phyloP scores from a whole-genome alignment of 2,888 invertebrate genomes.

The Ctenicera cuprea region DNA sequence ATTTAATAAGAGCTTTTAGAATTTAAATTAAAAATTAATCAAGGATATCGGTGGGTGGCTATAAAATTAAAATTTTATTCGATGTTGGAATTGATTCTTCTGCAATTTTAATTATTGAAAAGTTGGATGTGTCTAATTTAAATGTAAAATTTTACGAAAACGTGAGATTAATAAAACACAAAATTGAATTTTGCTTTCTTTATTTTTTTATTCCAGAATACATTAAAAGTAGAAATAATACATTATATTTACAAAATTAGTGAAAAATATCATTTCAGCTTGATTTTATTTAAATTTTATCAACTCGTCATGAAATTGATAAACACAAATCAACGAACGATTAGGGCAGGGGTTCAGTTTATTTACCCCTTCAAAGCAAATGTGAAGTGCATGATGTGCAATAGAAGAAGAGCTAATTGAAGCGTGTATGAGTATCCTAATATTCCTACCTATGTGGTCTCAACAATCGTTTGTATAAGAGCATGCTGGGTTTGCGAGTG shows the following conservation, averaged over 20 bases:
- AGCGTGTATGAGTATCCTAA: conserved; percentile 67
- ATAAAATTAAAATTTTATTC: conserved; percentile 24
- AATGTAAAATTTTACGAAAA: background rate
- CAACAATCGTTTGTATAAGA: conserved; percentile 60
- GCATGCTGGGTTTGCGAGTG: conserved; percentile 24
- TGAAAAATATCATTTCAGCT: too few relatives aligned
- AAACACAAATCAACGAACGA: too few relatives aligned
- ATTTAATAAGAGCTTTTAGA: conserved; percentile 32
- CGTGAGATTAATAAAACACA: too few relatives aligned
- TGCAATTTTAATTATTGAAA: conserved; percentile 5
- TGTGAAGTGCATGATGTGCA: conserved; percentile 37
- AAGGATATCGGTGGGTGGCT: conserved; percentile 28
- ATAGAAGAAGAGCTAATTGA: conserved; percentile 58
- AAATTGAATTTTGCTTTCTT: too few relatives aligned
- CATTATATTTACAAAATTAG: too few relatives aligned
- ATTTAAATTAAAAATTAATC: conserved; percentile 51
- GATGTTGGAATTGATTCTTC: conserved; percentile 10
- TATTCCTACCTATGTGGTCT: conserved; percentile 70
- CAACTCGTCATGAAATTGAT: too few relatives aligned
- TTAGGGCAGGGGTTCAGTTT: conserved; percentile 1
- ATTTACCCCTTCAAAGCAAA: conserved; percentile 42
- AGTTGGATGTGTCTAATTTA: conserved; percentile 8
- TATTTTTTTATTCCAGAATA: too few relatives aligned
- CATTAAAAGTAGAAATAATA: too few relatives aligned
- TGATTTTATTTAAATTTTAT: too few relatives aligned